Evolutionary conservation across 2,113 vertebrate genomes (phyloP), one percentile per base, ranked within the genome.

Genomic region (Vicugna pacos): DNA sequence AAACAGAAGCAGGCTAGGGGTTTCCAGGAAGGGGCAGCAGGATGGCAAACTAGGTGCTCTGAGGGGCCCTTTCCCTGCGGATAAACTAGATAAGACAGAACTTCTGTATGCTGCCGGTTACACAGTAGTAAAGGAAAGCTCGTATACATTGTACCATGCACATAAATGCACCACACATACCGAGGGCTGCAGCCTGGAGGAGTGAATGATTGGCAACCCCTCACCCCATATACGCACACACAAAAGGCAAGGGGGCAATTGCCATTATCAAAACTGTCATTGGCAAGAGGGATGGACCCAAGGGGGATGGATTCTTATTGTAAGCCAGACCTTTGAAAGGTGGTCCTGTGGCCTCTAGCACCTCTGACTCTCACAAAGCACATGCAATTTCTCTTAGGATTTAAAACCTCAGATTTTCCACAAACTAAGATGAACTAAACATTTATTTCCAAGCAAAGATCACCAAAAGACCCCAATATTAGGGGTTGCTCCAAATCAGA

Each of bases 71-170:
- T 56, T 15, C 12, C 28, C 35, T 54, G n/a, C 22, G 72, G n/a
- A 46, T 35, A 30, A 72, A 69, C 46, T 42, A 38, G 69, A n/a
- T 50, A 54, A 50, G 50, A 26, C 2, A 65, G 35, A 64, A 32
- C 17, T 50, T 79, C 56, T 62, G 16, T 82, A 32, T 3, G 10
- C 50, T n/a, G 6, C n/a, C 32, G 20, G 32, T 19, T 10, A 26
- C 6, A 24, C 8, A 65, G 46, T 20, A 58, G 10, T 11, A 62
- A 52, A 62, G 64, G 56, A 60, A 28, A 60, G 26, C 14, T 38
- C 16, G 28, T 4, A 0, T 10, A 22, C 3, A 15, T 72, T 32
- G 19, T 26, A 3, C 46, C 3, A 0, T 15, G 35, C 14, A 35
- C 32, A n/a, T 1, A 8, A 9, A 6, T 14, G 13, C 1, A 24